A percentile compares a stretch with the other conserved stretches of the same genome.
Conservation (phyloP, 2,113 vertebrate species). For the Albula goreensis region DNA sequence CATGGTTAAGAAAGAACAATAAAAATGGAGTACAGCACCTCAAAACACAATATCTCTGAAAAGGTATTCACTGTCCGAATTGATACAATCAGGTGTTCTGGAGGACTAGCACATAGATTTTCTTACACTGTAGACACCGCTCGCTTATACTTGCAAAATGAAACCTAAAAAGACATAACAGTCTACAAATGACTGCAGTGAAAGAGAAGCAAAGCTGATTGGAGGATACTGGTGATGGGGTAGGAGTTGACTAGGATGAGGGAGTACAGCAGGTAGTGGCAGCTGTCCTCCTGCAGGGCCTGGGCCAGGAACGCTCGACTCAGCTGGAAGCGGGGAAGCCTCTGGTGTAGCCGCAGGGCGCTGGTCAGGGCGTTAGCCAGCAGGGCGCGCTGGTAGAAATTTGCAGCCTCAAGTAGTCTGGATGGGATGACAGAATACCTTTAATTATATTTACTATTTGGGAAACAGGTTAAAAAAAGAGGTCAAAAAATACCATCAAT, state of each 20-base stretch:
- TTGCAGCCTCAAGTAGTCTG: slow-evolving; percentile 91
- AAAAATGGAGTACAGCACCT: neutral
- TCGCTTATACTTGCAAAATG: too few species aligned
- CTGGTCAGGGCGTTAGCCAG: slow-evolving; percentile 96
- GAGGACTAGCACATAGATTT: too few species aligned
- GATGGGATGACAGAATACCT: slow-evolving; percentile 47
- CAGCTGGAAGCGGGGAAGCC: slow-evolving; percentile 91
- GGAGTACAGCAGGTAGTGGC: slow-evolving; percentile 95
- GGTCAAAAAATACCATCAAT: too few species aligned
- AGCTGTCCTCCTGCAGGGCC: slow-evolving; percentile 95
- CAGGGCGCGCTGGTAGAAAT: slow-evolving; percentile 96
- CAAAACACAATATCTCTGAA: neutral
- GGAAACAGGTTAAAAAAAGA: too few species aligned
- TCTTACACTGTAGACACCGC: too few species aligned
- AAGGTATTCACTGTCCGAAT: neutral
- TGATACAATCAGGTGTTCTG: too few species aligned
- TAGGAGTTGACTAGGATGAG: slow-evolving; percentile 98
- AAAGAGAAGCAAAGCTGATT: neutral
- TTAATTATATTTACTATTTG: too few species aligned
- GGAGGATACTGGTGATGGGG: slow-evolving; percentile 97
- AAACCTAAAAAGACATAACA: too few species aligned
- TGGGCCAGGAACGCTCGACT: slow-evolving; percentile 90
- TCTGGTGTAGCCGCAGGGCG: slow-evolving; percentile 91
- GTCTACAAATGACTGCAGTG: neutral
- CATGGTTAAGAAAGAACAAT: slow-evolving; percentile 73